Percentiles rank a stretch among this genome's conserved stretches.
phyloP scores from a whole-genome alignment of 2,797 vertebrate genomes.

The Characodon lateralis region DNA sequence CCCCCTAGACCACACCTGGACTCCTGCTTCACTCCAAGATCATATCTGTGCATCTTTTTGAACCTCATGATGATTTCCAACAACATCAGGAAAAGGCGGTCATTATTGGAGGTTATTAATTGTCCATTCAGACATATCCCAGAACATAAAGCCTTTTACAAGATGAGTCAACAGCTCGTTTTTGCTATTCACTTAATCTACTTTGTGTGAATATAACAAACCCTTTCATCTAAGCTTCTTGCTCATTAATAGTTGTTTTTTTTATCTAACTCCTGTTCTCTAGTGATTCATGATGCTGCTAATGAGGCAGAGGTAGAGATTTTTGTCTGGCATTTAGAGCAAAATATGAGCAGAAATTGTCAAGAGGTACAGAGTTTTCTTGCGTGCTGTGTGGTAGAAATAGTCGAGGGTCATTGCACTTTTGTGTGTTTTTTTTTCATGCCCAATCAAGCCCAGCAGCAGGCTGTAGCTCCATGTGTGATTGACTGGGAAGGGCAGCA shows the following conservation, averaged over 20 bases:
- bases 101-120: background rate
- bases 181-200: slow-evolving; percentile 61
- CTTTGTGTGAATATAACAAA: slow-evolving; percentile 58
- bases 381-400: slow-evolving; percentile 34
- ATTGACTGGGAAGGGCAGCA: slow-evolving; percentile 48
- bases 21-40: background rate
- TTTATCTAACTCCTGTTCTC: slow-evolving; percentile 40
- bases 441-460: slow-evolving; percentile 71
- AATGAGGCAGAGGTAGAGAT: slow-evolving; percentile 44
- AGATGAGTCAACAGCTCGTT: slow-evolving; percentile 15
- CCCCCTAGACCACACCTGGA: background rate
- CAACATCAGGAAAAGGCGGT: background rate
- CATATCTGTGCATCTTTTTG: background rate
- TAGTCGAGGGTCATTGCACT: slow-evolving; percentile 60
- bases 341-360: slow-evolving; percentile 31
- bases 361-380: slow-evolving; percentile 20
- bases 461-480: slow-evolving; percentile 52
- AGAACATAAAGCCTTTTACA: slow-evolving; percentile 2
- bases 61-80: background rate
- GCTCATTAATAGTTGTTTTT: slow-evolving; percentile 69
- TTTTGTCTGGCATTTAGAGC: slow-evolving; percentile 37
- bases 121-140: background rate
- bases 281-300: slow-evolving; percentile 40
- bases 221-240: slow-evolving; percentile 76
- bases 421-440: slow-evolving; percentile 63